Conservation (phyloP, 2,888 invertebrate species). For the Apotomis betuletana region DNA sequence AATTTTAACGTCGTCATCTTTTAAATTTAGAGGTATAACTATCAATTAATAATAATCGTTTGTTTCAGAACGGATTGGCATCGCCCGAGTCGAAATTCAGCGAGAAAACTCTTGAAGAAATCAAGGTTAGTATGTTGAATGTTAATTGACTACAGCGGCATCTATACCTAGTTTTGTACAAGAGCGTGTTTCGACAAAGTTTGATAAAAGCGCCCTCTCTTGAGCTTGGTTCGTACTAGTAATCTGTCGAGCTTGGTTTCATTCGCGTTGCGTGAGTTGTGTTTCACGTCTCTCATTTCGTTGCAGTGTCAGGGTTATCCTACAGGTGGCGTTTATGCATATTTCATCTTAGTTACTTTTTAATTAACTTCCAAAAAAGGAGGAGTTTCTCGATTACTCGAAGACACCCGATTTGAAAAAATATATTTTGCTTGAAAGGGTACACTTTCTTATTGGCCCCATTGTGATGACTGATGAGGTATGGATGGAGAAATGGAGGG, state of each 20-base stretch:
- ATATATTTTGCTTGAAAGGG: too few relatives aligned
- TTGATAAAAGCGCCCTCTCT: constrained; percentile 56
- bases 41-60: constrained; percentile 43
- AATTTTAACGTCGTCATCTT: too few relatives aligned
- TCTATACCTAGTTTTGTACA: constrained; percentile 46
- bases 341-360: neutral
- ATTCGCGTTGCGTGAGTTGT: neutral
- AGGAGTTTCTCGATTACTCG: too few relatives aligned
- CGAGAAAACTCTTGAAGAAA: constrained; percentile 77
- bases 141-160: constrained; percentile 47
- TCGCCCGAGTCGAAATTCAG: constrained; percentile 69
- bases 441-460: too few relatives aligned
- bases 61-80: constrained; percentile 69
- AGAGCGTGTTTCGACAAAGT: too few relatives aligned
- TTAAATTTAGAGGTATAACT: neutral
- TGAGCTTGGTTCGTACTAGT: neutral
- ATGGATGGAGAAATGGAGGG: too few relatives aligned
- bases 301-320: neutral
- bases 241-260: neutral
- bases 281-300: neutral
- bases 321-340: constrained; percentile 10
- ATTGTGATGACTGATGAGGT: too few relatives aligned
- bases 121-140: constrained; percentile 62
- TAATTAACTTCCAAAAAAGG: too few relatives aligned
- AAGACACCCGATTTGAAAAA: too few relatives aligned